Percentiles rank a stretch among this genome's conserved stretches.
Evolutionary conservation across 1,140 invertebrate species (phyloP).

Genomic region (Lysiphlebus fabarum): DNA sequence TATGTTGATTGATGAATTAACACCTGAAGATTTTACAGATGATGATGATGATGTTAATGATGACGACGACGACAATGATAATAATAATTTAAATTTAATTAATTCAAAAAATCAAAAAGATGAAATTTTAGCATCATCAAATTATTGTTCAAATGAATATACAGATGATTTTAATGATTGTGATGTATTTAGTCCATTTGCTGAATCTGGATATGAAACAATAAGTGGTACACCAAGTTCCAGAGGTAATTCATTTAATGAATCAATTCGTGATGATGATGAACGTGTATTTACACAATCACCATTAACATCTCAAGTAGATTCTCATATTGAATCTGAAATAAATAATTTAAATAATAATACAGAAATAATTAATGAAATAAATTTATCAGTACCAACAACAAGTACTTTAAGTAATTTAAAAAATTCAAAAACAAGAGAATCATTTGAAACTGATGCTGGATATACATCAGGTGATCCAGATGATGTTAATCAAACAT

Average conservation of each 20-base stretch:
- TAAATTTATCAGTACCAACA: not conserved
- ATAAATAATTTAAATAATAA: not conserved
- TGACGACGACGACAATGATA: not conserved
- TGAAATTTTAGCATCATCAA: not conserved
- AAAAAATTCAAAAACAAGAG: constrained; percentile 6
- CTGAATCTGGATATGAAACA: not conserved
- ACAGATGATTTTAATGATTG: too few relatives aligned
- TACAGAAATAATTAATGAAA: not conserved
- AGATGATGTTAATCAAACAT: constrained; percentile 8
- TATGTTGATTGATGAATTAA: constrained; percentile 40
- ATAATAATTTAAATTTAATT: not conserved
- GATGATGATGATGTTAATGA: not conserved
- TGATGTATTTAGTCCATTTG: not conserved
- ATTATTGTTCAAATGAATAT: not conserved
- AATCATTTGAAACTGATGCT: constrained; percentile 21
- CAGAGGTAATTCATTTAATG: not conserved
- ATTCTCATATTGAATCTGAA: not conserved
- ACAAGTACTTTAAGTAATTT: not conserved
- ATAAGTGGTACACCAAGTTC: not conserved
- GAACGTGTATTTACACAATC: not conserved
- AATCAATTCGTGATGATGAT: not conserved
- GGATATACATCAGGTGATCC: constrained; percentile 23
- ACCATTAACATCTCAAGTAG: too few relatives aligned
- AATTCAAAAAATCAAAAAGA: not conserved
- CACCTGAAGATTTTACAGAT: constrained; percentile 29